Evolutionary conservation across 2,888 invertebrate genomes (phyloP), one percentile per base, ranked within the genome.

Genomic region (Drosophila borealis): DNA sequence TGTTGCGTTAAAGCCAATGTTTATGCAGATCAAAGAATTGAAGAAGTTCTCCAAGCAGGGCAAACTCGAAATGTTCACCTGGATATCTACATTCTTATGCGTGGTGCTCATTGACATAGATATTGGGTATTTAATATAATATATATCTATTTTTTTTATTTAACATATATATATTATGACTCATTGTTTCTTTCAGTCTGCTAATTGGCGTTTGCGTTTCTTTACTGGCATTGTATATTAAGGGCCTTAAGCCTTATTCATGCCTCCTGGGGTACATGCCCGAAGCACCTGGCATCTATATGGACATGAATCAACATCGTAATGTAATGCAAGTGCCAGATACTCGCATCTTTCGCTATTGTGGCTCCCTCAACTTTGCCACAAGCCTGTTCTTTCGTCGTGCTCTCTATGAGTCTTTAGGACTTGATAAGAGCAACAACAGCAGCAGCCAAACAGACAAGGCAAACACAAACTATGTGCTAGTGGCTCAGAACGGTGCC

Each of bases 31-130:
- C 19, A 92, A 86, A 55, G 95, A 96, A 73, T 92, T 97, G 17
- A 93, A 93, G 34, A 94, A 93, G 78, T 95, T 96, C 79, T 95
- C 95, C 94, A 94, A 93, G 74, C 92, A 93, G 70, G 92, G 95
- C 89, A 93, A 95, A 73, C 96, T 97, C 83, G 96, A 96, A 60
- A 88, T 94, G 13, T 94, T 96, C 13, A 91, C 91, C 10, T 97
- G 97, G 97, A 89, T 96, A 49, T 93, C 94, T 1, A 95, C 97
- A 0, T 96, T 96, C 81, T 68, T 95, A 0, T 93, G 95, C 10
- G 96, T 96, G 1, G 94, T 96, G 11, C 83, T 97, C 64, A 93
- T 97, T 51, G 96, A 96, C 88, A 96, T 97, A 69, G 97, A 97
- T 88, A 93, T 95, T 74, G 97, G 97, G 94, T 94, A 79, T 91